Evolutionary conservation across 2,888 invertebrate species (phyloP), one percentile per base, ranked within the genome.

Genomic region (Elmis aenea): DNA sequence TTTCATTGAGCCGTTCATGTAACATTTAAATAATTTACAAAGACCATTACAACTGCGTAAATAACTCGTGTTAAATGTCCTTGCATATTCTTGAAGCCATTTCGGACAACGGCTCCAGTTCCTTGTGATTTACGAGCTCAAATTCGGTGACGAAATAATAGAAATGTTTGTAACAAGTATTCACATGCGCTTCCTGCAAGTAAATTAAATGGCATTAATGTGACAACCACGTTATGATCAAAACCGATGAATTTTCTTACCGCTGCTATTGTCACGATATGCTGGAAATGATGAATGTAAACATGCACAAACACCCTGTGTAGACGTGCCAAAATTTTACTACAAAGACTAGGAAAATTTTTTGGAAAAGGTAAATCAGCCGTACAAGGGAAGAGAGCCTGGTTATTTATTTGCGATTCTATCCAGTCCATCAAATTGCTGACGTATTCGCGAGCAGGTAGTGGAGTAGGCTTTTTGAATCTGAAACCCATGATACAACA

Each of bases 101-200:
- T 66, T 85, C 85, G 10, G 75, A 72, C 47, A 92, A 66, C 1
- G 92, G 92, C 62, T 92, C 91, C 48, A 93, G 66, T 66, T 93
- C 92, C 62, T 88, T 88, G 16, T 75, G 67, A 50, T 83, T 83
- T 26, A 94, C 81, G 53, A 93, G 70, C 57, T 85, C 83, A 61
- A 90, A 89, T 66, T 93, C 90, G 26, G 79, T 81, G 11, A 92
- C 85, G 67, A 94, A 93, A 62, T 88, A 93, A 64, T 88, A 92
- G 66, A 91, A 93, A 66, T 93, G 92, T 62, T 93, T 93, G 72
- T 92, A 93, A 62, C 92, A 92, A 1, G 91, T 90, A 66, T 93
- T 93, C 0, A 91, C 88, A 59, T 93, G 92, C 10, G 92, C 89
- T 66, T 93, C 91, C 85, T 86, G 62, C 18, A 51, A 34, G 8